Conservation (phyloP, 2,888 invertebrate genomes). For the Thecophora atra region DNA sequence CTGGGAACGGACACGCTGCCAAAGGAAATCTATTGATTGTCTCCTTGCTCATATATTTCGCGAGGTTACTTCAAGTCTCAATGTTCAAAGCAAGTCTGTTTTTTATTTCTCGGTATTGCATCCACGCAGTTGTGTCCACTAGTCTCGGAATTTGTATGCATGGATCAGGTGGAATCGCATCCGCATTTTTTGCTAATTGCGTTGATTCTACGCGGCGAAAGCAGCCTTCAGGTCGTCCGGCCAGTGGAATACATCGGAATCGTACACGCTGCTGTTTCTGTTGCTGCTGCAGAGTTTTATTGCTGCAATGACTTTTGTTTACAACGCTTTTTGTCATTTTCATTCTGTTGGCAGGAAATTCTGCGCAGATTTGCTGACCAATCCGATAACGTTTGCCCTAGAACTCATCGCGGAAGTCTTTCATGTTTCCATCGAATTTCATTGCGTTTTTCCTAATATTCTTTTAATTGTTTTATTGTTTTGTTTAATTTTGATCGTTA, state of each 20-base stretch:
- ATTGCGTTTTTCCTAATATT: too few relatives aligned
- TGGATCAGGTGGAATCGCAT: slow-evolving; percentile 30
- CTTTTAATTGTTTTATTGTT: too few relatives aligned
- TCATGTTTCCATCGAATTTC: not conserved
- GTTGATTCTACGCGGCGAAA: slow-evolving; percentile 4
- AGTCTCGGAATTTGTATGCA: not conserved
- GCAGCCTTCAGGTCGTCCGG: not conserved
- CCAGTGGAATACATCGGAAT: not conserved
- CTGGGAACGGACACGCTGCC: not conserved
- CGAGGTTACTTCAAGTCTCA: too few relatives aligned
- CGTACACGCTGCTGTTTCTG: not conserved
- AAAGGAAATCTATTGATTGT: slow-evolving; percentile 23
- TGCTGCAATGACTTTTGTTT: not conserved
- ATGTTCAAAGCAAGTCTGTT: not conserved
- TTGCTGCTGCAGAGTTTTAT: not conserved
- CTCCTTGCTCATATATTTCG: not conserved
- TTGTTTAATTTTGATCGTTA: too few relatives aligned
- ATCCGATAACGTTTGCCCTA: not conserved
- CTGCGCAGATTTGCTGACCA: slow-evolving; percentile 4
- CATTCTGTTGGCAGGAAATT: slow-evolving; percentile 17
- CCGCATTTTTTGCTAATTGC: slow-evolving; percentile 36
- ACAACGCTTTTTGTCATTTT: slow-evolving; percentile 6
- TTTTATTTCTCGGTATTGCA: not conserved
- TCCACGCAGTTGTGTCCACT: not conserved
- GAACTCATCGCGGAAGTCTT: not conserved